Evolutionary conservation across 2,113 vertebrate genomes (phyloP).

Genomic region (Crotalus horridus): DNA sequence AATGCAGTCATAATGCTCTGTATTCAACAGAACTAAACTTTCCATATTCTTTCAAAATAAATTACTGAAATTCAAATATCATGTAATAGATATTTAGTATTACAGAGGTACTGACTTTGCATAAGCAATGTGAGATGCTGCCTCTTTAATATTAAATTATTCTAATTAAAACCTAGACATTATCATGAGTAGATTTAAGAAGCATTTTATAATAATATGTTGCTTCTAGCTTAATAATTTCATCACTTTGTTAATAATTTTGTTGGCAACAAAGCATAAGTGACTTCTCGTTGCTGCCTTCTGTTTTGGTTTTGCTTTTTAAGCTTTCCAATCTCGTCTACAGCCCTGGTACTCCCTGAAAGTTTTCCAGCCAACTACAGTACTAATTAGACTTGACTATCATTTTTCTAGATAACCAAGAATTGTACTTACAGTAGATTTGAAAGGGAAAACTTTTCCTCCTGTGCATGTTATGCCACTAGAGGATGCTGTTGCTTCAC

Average conservation of each 20-base stretch:
- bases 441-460: not conserved
- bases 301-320: not conserved
- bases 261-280: not conserved
- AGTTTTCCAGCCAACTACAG: not conserved
- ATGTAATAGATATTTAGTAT: not conserved
- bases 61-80: not conserved
- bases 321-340: not conserved
- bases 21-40: not conserved
- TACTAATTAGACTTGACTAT: not conserved
- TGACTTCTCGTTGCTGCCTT: not conserved
- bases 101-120: not conserved
- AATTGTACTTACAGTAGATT: not conserved
- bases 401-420: not conserved
- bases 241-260: not conserved
- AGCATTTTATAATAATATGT: not conserved
- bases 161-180: not conserved
- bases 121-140: not conserved
- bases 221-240: not conserved
- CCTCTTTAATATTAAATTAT: not conserved
- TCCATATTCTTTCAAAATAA: not conserved
- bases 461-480: not conserved
- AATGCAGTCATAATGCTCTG: not conserved
- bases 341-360: not conserved
- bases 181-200: not conserved
- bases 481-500: not conserved